Evolutionary conservation across 2,113 vertebrate species (phyloP).

Genomic region (Petroica traversi): DNA sequence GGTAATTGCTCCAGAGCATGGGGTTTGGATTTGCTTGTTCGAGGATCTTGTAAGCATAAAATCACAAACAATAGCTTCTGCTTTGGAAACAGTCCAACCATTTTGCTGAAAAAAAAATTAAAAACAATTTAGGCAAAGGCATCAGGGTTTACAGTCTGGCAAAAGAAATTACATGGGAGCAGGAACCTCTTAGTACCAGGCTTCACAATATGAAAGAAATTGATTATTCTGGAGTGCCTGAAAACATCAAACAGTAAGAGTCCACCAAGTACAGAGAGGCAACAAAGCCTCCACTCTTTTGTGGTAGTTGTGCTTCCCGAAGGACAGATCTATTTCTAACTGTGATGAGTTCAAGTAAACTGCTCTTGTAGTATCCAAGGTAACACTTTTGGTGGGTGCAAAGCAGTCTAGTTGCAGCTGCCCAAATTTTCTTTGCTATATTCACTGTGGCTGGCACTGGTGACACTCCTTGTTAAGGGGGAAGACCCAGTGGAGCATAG

Average conservation of each 20-base stretch:
- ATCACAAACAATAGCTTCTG: not conserved
- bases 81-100: not conserved
- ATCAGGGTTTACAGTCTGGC: not conserved
- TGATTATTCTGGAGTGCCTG: not conserved
- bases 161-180: not conserved
- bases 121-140: not conserved
- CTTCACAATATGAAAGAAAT: not conserved
- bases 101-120: not conserved
- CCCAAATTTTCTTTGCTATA: not conserved
- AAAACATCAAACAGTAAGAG: not conserved
- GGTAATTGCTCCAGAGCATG: not conserved
- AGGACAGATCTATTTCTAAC: not conserved
- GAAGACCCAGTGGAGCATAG: not conserved
- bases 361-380: not conserved
- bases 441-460: not conserved
- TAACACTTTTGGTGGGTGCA: not conserved
- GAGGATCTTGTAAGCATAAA: not conserved
- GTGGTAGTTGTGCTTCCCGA: not conserved
- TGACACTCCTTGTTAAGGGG: not conserved
- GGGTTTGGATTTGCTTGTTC: not conserved
- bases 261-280: not conserved
- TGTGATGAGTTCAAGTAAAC: not conserved
- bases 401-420: not conserved
- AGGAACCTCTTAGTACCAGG: not conserved
- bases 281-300: fast-evolving